These are phyloP conservation scores for Mythimna lalbum DNA, from an alignment of 2,888 invertebrate genomes.

Conservation along the genomic window DNA sequence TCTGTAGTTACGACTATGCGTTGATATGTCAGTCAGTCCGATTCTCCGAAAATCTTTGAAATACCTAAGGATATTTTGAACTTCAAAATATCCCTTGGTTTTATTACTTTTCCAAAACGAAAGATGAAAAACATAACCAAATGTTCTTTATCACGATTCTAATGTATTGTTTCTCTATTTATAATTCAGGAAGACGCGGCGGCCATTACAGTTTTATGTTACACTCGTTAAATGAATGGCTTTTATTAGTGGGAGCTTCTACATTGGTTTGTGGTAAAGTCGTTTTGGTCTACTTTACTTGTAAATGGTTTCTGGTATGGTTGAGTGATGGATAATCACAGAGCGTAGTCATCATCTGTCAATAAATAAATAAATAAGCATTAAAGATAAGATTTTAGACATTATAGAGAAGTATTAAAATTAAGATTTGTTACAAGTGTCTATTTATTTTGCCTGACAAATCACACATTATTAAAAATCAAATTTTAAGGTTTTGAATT, in stretches of 20 bases:
- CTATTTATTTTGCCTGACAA: too few species aligned
- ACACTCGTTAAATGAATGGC: constrained; percentile 19
- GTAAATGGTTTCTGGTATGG: not conserved
- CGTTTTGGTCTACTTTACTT: constrained; percentile 7
- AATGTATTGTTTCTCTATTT: constrained; percentile 36
- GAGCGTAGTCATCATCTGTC: too few species aligned
- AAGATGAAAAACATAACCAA: not conserved
- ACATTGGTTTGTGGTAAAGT: not conserved
- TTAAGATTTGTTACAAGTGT: too few species aligned
- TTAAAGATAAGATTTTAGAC: too few species aligned
- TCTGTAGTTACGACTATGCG: too few species aligned
- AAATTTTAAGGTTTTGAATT: too few species aligned
- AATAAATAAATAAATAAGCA: too few species aligned
- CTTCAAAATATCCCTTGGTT: not conserved
- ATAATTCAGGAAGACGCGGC: constrained; percentile 14
- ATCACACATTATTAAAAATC: too few species aligned
- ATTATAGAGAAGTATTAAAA: too few species aligned
- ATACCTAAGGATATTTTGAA: too few species aligned
- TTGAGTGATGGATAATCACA: not conserved
- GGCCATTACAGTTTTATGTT: constrained; percentile 43
- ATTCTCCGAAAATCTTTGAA: too few species aligned
- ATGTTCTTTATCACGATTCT: constrained; percentile 25
- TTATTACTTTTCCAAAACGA: not conserved
- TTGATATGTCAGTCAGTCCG: too few species aligned
- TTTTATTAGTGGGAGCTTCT: constrained; percentile 13